Conservation (phyloP, 2,797 vertebrate species). For the Apogon talboti region DNA sequence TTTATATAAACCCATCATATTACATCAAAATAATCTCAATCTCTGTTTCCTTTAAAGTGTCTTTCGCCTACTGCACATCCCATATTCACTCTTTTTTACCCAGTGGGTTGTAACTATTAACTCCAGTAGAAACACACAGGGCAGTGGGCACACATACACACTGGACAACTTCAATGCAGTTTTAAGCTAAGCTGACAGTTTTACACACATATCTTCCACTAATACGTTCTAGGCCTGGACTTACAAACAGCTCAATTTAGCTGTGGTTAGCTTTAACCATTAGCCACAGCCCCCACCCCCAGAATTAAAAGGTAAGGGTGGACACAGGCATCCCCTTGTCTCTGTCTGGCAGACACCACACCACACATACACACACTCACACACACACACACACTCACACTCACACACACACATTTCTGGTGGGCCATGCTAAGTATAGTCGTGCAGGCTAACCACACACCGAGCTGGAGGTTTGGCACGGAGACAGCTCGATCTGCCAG, state of each 20-base stretch:
- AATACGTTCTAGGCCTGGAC: constrained; percentile 42
- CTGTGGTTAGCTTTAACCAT: constrained; percentile 65
- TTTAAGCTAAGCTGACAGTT: constrained; percentile 46
- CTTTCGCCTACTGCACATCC: constrained; percentile 16
- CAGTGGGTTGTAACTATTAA: constrained; percentile 41
- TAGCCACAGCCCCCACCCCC: constrained; percentile 65
- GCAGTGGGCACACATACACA: constrained; percentile 29
- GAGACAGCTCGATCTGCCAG: constrained; percentile 56
- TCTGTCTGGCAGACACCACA: constrained; percentile 58
- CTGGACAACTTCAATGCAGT: constrained; percentile 11
- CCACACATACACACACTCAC: constrained; percentile 24
- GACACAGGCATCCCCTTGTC: constrained; percentile 76
- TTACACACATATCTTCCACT: constrained; percentile 51
- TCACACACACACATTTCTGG: constrained; percentile 23
- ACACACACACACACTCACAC: constrained; percentile 23
- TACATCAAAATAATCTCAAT: too few species aligned
- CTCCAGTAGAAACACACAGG: constrained; percentile 42
- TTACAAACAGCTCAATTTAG: constrained; percentile 71
- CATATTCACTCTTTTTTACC: constrained; percentile 17
- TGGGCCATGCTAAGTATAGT: constrained; percentile 71
- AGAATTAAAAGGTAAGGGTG: constrained; percentile 66
- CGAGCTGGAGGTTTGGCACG: constrained; percentile 65
- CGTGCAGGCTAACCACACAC: constrained; percentile 70
- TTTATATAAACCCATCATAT: too few species aligned
- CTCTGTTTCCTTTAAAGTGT: constrained; percentile 14